Conservation (phyloP, 1,140 invertebrate species). For the Bombus consobrinus region DNA sequence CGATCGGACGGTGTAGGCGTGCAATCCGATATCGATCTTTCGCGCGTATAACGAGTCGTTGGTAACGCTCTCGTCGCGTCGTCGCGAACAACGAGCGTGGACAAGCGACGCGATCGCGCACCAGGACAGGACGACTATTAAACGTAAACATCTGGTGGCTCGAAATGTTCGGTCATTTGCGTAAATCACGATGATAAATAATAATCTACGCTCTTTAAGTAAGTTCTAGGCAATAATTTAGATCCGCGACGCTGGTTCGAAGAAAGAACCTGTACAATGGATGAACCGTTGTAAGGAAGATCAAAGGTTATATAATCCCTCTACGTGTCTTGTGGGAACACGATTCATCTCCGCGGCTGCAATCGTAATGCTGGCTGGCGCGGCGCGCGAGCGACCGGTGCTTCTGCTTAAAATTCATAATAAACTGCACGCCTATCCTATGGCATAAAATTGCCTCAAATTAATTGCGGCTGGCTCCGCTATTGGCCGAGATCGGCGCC, state of each 20-base stretch:
- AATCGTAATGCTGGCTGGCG: constrained; percentile 63
- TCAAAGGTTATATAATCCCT: constrained; percentile 72
- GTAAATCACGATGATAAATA: constrained; percentile 72
- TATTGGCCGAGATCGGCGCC: constrained; percentile 27
- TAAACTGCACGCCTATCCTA: constrained; percentile 58
- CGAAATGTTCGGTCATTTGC: constrained; percentile 70
- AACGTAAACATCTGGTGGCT: constrained; percentile 69
- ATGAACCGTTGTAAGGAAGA: constrained; percentile 71
- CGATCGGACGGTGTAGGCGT: constrained; percentile 47
- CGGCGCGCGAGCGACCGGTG: constrained; percentile 31
- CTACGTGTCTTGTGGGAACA: constrained; percentile 71
- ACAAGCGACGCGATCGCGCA: constrained; percentile 28
- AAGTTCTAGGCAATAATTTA: constrained; percentile 71
- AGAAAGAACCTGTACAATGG: constrained; percentile 70
- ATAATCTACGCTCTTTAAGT: constrained; percentile 70
- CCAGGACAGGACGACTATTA: constrained; percentile 55
- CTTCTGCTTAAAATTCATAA: constrained; percentile 68
- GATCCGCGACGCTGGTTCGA: constrained; percentile 59
- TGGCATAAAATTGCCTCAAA: constrained; percentile 54
- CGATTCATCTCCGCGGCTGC: constrained; percentile 68
- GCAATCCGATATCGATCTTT: constrained; percentile 51
- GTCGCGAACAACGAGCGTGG: constrained; percentile 7
- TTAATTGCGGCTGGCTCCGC: constrained; percentile 54
- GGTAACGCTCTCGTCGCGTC: background rate
- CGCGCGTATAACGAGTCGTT: constrained; percentile 29